A percentile compares a stretch with the other conserved stretches of the same genome.
Evolutionary conservation across 2,888 invertebrate genomes (phyloP).

Genomic region (Chymomyza fuscimana): DNA sequence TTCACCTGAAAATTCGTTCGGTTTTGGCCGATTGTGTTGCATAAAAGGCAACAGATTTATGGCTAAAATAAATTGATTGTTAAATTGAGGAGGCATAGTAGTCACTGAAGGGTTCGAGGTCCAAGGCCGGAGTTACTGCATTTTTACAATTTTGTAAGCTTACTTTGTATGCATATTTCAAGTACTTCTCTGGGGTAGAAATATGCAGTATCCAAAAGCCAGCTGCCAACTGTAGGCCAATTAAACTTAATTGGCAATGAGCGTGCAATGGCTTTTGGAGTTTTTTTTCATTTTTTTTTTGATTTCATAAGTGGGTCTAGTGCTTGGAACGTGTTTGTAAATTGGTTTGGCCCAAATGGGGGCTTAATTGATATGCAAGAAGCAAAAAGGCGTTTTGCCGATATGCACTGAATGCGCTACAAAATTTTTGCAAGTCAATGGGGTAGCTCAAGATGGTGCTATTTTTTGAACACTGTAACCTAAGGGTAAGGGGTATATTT

Average conservation of each 20-base stretch:
- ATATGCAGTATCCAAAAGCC: neutral
- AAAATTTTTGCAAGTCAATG: slow-evolving; percentile 5
- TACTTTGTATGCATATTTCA: slow-evolving; percentile 65
- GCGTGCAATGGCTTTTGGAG: slow-evolving; percentile 30
- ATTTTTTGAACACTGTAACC: neutral
- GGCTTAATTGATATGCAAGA: slow-evolving; percentile 52
- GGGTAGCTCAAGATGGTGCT: neutral
- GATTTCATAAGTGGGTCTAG: slow-evolving; percentile 28
- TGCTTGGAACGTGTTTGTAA: slow-evolving; percentile 24
- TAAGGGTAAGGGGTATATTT: too few species aligned
- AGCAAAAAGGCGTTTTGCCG: slow-evolving; percentile 23
- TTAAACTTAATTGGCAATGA: slow-evolving; percentile 70
- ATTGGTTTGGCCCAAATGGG: slow-evolving; percentile 41
- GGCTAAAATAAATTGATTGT: slow-evolving; percentile 72
- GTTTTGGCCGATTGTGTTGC: neutral
- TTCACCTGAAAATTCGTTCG: slow-evolving; percentile 13
- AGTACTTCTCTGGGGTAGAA: slow-evolving; percentile 42
- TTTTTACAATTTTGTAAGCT: slow-evolving; percentile 25
- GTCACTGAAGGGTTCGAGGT: neutral
- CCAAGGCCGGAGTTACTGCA: neutral
- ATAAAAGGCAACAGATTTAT: slow-evolving; percentile 55
- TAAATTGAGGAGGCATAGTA: slow-evolving; percentile 48
- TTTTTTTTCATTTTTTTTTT: slow-evolving; percentile 11
- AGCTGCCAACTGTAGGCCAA: slow-evolving; percentile 44
- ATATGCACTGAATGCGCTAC: slow-evolving; percentile 14